Evolutionary conservation across 2,888 invertebrate genomes (phyloP).

Genomic region (Plagodis pulveraria): DNA sequence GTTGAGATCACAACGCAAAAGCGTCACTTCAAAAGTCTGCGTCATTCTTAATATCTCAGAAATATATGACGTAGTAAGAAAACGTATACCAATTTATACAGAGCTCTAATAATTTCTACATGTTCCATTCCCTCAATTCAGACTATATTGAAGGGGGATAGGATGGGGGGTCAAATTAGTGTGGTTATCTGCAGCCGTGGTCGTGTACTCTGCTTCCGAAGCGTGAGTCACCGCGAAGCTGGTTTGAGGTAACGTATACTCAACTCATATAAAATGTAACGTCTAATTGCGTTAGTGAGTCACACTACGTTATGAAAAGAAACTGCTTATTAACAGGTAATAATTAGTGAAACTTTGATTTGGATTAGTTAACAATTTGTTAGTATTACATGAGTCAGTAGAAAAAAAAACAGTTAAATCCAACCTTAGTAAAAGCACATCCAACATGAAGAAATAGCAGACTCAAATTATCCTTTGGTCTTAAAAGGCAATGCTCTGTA

Average conservation of each 20-base stretch:
- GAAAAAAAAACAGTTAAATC: no score
- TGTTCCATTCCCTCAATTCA: conserved; percentile 20
- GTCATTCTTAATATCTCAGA: conserved; percentile 8
- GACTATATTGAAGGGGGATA: conserved; percentile 31
- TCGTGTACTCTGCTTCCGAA: conserved; percentile 60
- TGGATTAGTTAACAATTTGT: neutral
- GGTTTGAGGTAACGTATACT: conserved; percentile 51
- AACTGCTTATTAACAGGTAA: conserved; percentile 30
- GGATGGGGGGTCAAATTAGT: conserved; percentile 47
- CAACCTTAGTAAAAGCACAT: no score
- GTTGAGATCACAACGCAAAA: conserved; percentile 1
- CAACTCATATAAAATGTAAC: conserved; percentile 56
- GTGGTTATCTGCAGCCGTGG: conserved; percentile 53
- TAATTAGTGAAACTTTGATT: neutral
- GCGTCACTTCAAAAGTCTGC: neutral
- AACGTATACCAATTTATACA: neutral
- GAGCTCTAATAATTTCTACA: conserved; percentile 3
- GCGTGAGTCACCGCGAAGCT: conserved; percentile 63
- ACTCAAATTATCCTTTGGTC: no score
- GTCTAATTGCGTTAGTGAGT: conserved; percentile 58
- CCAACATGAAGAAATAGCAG: no score
- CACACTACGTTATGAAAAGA: conserved; percentile 42
- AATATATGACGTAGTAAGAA: conserved; percentile 10
- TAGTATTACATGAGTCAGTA: no score
- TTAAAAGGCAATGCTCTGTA: no score